Percentiles rank a stretch among this genome's conserved stretches.
Conservation (phyloP, 2,113 vertebrate genomes). For the Dicrurus megarhynchus region DNA sequence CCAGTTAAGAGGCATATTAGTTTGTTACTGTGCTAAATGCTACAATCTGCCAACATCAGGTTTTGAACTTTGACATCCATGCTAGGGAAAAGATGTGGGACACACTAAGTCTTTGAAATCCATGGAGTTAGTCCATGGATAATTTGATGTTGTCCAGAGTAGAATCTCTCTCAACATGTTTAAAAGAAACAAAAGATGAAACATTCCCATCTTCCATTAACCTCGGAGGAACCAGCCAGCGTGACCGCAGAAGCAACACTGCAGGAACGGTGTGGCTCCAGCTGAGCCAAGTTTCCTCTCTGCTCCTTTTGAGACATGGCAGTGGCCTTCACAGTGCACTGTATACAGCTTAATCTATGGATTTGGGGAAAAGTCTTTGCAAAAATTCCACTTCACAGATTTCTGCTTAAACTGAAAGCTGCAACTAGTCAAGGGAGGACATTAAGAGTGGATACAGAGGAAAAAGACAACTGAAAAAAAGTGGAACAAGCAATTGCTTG, state of each 20-base stretch:
- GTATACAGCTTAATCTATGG: background rate
- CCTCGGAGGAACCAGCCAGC: background rate
- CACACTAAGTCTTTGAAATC: background rate
- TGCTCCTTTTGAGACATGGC: background rate
- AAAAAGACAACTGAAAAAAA: slow-evolving; percentile 18
- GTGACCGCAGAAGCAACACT: background rate
- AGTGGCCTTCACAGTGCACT: background rate
- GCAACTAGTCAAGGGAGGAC: background rate
- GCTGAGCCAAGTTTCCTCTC: background rate
- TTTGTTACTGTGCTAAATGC: background rate
- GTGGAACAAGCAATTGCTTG: slow-evolving; percentile 22
- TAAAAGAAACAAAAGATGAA: background rate
- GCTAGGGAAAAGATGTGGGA: background rate
- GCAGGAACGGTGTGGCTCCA: background rate
- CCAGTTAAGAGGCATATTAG: background rate
- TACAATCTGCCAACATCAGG: background rate
- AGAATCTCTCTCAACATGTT: background rate
- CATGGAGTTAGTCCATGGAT: background rate
- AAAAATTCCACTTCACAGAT: slow-evolving; percentile 28
- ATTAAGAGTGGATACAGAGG: background rate
- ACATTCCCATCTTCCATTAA: background rate
- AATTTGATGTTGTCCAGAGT: background rate
- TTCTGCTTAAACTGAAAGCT: slow-evolving; percentile 32
- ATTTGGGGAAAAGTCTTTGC: background rate
- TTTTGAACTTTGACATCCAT: background rate